Evolutionary conservation across 2,113 vertebrate species (phyloP).

Genomic region (Arothron firmamentum): DNA sequence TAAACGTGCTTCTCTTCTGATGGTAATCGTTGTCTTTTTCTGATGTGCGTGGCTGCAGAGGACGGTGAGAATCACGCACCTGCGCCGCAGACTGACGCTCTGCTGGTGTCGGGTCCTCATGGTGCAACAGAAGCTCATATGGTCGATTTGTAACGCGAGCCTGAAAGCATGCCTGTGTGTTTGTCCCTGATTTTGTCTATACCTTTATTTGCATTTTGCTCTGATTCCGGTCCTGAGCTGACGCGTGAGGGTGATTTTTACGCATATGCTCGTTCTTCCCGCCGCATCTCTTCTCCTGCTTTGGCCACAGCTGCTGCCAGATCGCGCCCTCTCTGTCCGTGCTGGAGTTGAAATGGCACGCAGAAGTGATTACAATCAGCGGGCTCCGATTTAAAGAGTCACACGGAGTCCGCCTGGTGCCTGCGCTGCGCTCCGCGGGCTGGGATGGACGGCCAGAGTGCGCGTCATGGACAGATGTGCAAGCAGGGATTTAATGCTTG

Average conservation of each 20-base stretch:
- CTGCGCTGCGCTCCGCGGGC: conserved; percentile 7
- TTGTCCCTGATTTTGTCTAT: neutral
- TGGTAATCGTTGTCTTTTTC: too few relatives aligned
- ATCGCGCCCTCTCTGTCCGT: neutral
- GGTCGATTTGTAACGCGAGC: conserved; percentile 17
- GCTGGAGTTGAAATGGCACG: neutral
- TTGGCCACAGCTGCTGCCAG: conserved; percentile 20
- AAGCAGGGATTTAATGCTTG: conserved; percentile 66
- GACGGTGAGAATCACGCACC: conserved; percentile 41
- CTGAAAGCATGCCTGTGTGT: conserved; percentile 4
- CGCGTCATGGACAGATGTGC: conserved; percentile 71
- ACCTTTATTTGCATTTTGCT: neutral
- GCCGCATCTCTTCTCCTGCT: neutral
- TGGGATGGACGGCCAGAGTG: conserved; percentile 38
- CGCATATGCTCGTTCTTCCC: neutral
- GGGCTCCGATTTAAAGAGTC: conserved; percentile 43
- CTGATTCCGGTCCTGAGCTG: neutral
- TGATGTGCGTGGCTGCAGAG: conserved; percentile 2
- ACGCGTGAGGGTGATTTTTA: neutral
- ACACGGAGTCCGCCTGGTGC: conserved; percentile 29
- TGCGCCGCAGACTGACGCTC: conserved; percentile 48
- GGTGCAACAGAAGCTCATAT: conserved; percentile 56
- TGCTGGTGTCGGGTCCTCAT: conserved; percentile 38
- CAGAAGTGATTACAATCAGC: conserved; percentile 37
- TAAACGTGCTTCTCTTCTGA: conserved; percentile 18